Conservation (phyloP, 30 jellyfish, hydroid and myxozoan genomes). For the Cassiopea andromeda region DNA sequence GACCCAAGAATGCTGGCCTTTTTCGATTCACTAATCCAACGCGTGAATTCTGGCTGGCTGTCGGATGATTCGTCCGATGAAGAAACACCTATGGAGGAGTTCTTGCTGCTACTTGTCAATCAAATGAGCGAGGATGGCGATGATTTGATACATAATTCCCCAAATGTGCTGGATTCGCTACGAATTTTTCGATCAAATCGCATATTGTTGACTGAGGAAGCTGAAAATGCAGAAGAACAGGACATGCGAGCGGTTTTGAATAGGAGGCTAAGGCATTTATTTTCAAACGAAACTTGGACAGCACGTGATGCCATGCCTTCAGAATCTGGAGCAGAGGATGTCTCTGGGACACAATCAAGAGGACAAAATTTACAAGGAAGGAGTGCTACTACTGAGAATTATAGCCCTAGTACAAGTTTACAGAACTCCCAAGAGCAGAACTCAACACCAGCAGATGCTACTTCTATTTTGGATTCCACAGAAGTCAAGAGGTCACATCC, state of each 20-base stretch:
- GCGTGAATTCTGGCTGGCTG: constrained; percentile 80
- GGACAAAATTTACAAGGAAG: not conserved
- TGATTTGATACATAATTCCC: constrained; percentile 8
- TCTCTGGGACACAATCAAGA: not conserved
- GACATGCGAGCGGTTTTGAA: not conserved
- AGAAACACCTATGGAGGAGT: constrained; percentile 67
- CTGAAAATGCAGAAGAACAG: constrained; percentile 27
- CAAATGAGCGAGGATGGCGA: constrained; percentile 26
- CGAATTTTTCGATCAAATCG: constrained; percentile 47
- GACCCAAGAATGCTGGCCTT: constrained; percentile 95
- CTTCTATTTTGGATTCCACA: not conserved
- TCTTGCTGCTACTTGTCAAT: constrained; percentile 38
- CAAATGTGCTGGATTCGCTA: constrained; percentile 47
- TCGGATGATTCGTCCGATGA: constrained; percentile 76
- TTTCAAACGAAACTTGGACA: not conserved
- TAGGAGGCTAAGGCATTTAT: constrained; percentile 25
- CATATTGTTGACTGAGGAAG: constrained; percentile 25
- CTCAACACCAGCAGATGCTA: too few species aligned
- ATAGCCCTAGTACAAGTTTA: not conserved
- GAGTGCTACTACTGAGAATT: not conserved
- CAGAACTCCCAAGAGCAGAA: not conserved
- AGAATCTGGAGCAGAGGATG: not conserved
- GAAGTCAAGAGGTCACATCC: not conserved
- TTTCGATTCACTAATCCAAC: constrained; percentile 87
- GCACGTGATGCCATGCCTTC: constrained; percentile 6